phyloP scores from a whole-genome alignment of 2,888 invertebrate species.

The Cerastis leucographa region DNA sequence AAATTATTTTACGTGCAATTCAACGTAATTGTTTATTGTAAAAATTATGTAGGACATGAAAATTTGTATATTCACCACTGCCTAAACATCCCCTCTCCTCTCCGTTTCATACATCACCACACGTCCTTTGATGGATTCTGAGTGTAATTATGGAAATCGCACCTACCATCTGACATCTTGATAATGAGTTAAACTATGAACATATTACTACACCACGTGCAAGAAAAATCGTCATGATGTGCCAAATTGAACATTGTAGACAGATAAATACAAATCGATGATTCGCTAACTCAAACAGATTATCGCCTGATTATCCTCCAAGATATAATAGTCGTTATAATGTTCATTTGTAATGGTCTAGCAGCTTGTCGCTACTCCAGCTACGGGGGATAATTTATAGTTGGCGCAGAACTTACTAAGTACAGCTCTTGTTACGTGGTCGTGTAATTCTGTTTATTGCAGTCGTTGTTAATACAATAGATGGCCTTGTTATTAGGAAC shows the following conservation, averaged over 20 bases:
- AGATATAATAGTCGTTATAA: conserved; percentile 36
- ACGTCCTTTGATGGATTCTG: too few species aligned
- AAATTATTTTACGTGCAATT: too few species aligned
- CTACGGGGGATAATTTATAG: conserved; percentile 58
- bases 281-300: conserved; percentile 31
- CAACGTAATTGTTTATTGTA: too few species aligned
- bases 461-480: background rate
- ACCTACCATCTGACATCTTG: background rate
- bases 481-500: conserved; percentile 1
- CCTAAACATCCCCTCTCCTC: too few species aligned
- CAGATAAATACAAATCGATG: conserved; percentile 17
- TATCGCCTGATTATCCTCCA: conserved; percentile 18
- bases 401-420: conserved; percentile 27
- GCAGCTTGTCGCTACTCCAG: conserved; percentile 61
- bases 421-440: conserved; percentile 34
- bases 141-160: too few species aligned
- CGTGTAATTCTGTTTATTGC: conserved; percentile 18
- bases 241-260: background rate
- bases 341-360: conserved; percentile 45
- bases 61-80: too few species aligned
- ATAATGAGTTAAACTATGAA: background rate
- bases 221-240: background rate
- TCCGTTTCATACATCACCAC: too few species aligned
- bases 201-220: background rate
- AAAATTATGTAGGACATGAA: too few species aligned